Conservation (phyloP, 64 coral and sea anemone genomes). For the Trachythela sp. region DNA sequence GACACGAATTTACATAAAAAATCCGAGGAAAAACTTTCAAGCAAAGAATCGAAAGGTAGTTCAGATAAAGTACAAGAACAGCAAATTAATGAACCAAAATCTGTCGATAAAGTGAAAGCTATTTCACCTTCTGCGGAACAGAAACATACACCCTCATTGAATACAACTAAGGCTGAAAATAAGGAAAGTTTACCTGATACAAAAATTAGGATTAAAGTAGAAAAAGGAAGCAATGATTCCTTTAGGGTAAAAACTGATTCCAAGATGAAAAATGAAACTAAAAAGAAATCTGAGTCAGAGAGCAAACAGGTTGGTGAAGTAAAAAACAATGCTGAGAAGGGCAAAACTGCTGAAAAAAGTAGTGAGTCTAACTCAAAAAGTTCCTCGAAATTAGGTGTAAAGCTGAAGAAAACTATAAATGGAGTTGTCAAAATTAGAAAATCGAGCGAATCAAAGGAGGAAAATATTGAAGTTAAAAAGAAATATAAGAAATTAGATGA, state of each 20-base stretch:
- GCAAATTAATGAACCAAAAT: background rate
- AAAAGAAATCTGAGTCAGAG: background rate
- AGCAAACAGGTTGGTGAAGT: background rate
- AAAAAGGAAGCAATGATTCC: background rate
- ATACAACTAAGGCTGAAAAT: background rate
- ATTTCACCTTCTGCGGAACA: background rate
- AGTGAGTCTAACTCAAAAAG: background rate
- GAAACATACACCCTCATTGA: background rate
- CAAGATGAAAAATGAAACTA: background rate
- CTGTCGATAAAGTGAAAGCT: too few species aligned
- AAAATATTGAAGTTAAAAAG: background rate
- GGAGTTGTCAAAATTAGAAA: background rate
- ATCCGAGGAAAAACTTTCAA: background rate
- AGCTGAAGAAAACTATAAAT: background rate
- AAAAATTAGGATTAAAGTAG: conserved; percentile 4
- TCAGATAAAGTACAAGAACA: background rate
- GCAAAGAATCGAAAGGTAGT: background rate
- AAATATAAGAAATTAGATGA: background rate
- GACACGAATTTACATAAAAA: background rate
- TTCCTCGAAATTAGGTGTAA: background rate
- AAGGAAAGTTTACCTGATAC: background rate
- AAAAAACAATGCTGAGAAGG: background rate
- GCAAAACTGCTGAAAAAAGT: background rate
- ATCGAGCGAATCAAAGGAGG: background rate
- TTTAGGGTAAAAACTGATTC: background rate